Percentiles rank a stretch among this genome's conserved stretches.
Conservation (phyloP, 2,888 invertebrate species). For the Ophion slaviceki region DNA sequence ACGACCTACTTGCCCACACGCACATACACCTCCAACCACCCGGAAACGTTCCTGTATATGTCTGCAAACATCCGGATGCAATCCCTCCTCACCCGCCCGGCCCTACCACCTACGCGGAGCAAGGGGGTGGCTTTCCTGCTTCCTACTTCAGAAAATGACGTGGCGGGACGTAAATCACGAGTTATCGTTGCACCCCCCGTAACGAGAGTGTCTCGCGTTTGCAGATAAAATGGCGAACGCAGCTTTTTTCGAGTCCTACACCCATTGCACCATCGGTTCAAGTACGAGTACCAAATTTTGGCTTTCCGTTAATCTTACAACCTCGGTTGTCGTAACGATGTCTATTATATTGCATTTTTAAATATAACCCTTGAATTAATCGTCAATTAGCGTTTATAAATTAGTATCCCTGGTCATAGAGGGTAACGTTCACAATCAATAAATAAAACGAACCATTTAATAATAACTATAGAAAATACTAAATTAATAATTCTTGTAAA, state of each 20-base stretch:
- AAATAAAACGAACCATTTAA: too few relatives aligned
- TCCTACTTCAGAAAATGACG: conserved; percentile 20
- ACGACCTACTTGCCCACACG: conserved; percentile 18
- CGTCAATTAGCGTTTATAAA: too few relatives aligned
- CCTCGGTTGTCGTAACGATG: background rate
- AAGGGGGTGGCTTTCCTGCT: background rate
- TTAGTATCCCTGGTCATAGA: too few relatives aligned
- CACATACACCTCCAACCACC: background rate
- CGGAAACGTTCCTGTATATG: conserved; percentile 11
- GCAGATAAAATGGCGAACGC: background rate
- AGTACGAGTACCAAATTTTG: background rate
- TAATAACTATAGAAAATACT: too few relatives aligned
- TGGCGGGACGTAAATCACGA: conserved; percentile 23
- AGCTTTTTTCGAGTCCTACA: background rate
- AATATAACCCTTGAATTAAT: background rate
- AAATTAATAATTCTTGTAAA: too few relatives aligned
- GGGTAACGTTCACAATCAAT: too few relatives aligned
- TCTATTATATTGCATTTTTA: background rate
- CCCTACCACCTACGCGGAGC: background rate
- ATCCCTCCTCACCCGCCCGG: background rate
- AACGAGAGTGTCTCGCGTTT: conserved; percentile 15
- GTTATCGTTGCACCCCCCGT: conserved; percentile 23
- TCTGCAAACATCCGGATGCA: conserved; percentile 24
- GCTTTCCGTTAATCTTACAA: background rate
- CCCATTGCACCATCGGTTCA: too few relatives aligned